A percentile compares a stretch with the other conserved stretches of the same genome.
These are phyloP conservation scores for Zapus hudsonius DNA, from an alignment of 2,113 vertebrate species.

Conservation along the genomic window DNA sequence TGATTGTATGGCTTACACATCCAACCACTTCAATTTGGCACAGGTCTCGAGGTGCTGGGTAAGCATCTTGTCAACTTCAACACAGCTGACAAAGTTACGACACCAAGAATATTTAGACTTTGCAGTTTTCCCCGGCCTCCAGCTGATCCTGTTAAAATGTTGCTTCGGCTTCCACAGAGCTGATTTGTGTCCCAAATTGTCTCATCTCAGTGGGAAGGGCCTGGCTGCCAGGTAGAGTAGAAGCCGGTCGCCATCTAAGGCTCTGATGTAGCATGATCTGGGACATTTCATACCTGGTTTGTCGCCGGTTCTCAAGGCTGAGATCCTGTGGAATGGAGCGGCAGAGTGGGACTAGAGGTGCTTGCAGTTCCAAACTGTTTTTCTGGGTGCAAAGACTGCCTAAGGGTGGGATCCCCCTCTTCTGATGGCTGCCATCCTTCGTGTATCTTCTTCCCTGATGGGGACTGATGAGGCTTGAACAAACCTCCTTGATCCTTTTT, in stretches of 20 bases:
- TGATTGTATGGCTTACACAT: background rate
- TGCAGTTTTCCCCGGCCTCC: constrained; percentile 67
- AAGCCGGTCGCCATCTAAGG: constrained; percentile 1
- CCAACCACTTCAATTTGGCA: constrained; percentile 45
- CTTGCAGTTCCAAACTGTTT: constrained; percentile 37
- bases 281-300: constrained; percentile 27
- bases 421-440: background rate
- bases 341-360: background rate
- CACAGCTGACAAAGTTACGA: constrained; percentile 74
- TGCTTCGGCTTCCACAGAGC: constrained; percentile 64
- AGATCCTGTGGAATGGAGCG: background rate
- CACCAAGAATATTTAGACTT: constrained; percentile 58
- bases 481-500: constrained; percentile 70
- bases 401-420: background rate
- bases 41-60: constrained; percentile 63
- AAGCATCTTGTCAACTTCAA: constrained; percentile 70
- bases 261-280: constrained; percentile 56
- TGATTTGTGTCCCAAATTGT: constrained; percentile 41
- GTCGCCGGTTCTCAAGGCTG: constrained; percentile 56
- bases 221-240: constrained; percentile 20
- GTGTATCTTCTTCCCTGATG: constrained; percentile 63
- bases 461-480: constrained; percentile 65
- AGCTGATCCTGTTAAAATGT: constrained; percentile 67
- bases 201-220: constrained; percentile 37
- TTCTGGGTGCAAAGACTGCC: background rate